A percentile compares a stretch with the other conserved stretches of the same genome.
Evolutionary conservation across 2,888 invertebrate genomes (phyloP).

Genomic region (Actias luna): DNA sequence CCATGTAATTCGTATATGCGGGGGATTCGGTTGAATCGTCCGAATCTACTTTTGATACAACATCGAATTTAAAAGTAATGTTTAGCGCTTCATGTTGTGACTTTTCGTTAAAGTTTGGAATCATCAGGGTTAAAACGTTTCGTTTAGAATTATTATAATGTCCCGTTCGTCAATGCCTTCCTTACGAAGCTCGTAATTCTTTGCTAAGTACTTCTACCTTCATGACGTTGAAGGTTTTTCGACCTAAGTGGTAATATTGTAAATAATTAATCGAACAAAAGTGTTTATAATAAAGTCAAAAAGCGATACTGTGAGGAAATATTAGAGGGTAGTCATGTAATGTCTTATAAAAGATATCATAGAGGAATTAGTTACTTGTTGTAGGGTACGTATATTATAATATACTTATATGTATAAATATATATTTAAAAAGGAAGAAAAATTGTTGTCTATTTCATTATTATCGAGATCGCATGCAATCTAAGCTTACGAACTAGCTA

Average conservation of each 20-base stretch:
- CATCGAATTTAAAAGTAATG: conserved; percentile 79
- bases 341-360: conserved; percentile 76
- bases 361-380: conserved; percentile 73
- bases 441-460: conserved; percentile 60
- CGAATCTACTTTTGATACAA: conserved; percentile 60
- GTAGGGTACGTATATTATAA: conserved; percentile 50
- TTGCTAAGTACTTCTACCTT: conserved; percentile 64
- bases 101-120: conserved; percentile 73
- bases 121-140: conserved; percentile 78
- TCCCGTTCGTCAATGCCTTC: conserved; percentile 34
- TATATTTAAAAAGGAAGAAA: conserved; percentile 32
- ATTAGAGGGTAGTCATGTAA: conserved; percentile 70
- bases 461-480: conserved; percentile 50
- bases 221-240: conserved; percentile 31
- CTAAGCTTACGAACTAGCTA: conserved; percentile 62
- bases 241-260: conserved; percentile 40
- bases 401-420: conserved; percentile 34
- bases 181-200: conserved; percentile 48
- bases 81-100: conserved; percentile 70
- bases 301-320: conserved; percentile 81
- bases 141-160: conserved; percentile 54
- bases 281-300: conserved; percentile 77
- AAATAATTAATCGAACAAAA: conserved; percentile 69
- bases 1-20: conserved; percentile 49
- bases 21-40: conserved; percentile 48